These are phyloP conservation scores for Temnothorax unifasciatus DNA, from an alignment of 2,888 invertebrate genomes.

Conservation along the genomic window DNA sequence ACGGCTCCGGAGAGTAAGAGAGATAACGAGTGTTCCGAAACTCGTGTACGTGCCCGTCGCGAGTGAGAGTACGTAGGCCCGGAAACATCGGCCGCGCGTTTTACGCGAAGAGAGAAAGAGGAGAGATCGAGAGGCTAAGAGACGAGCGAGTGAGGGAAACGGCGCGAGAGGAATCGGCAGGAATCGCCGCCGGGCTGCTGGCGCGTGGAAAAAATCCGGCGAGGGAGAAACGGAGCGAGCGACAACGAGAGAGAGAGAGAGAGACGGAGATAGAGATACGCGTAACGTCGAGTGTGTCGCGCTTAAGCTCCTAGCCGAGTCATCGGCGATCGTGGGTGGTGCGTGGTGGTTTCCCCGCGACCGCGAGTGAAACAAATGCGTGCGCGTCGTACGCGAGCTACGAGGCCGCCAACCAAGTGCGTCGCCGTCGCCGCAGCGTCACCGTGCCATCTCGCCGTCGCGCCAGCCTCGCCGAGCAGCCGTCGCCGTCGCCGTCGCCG, in stretches of 20 bases:
- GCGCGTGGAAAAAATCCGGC: conserved; percentile 36
- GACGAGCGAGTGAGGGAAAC: not conserved
- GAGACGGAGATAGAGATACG: conserved; percentile 55
- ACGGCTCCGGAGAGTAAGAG: conserved; percentile 18
- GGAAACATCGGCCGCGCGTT: conserved; percentile 14
- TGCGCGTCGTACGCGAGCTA: conserved; percentile 64
- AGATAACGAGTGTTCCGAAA: conserved; percentile 24
- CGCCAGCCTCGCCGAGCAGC: conserved; percentile 30
- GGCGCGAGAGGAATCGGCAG: conserved; percentile 52
- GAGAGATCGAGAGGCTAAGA: not conserved
- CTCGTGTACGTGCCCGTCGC: conserved; percentile 32
- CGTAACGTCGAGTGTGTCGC: conserved; percentile 46
- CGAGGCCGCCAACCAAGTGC: conserved; percentile 55
- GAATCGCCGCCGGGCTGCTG: conserved; percentile 47
- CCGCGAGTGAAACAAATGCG: conserved; percentile 73
- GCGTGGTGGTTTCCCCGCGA: conserved; percentile 64
- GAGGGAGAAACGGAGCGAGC: conserved; percentile 27
- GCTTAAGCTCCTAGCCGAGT: conserved; percentile 62
- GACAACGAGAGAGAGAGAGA: conserved; percentile 43
- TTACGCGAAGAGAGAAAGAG: not conserved
- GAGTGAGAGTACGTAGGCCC: conserved; percentile 15
- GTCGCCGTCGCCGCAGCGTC: conserved; percentile 51
- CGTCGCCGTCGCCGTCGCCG: conserved; percentile 52
- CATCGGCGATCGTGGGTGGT: conserved; percentile 69
- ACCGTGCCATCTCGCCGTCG: conserved; percentile 52